Conservation (phyloP, 2,888 invertebrate species). For the Vanessa cardui region DNA sequence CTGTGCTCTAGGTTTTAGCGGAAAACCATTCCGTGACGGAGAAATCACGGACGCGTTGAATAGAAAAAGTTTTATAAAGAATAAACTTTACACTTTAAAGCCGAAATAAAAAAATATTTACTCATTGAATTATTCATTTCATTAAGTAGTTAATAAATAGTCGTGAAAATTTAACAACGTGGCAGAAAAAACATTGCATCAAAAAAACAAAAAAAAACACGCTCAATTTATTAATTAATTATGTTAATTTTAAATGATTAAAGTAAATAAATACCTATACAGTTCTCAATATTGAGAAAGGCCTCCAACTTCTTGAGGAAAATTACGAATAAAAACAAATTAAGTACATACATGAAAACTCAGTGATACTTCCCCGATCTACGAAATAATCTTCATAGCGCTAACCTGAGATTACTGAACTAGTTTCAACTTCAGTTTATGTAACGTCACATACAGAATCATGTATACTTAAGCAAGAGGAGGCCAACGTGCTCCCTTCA, state of each 20-base stretch:
- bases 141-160: too few species aligned
- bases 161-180: too few species aligned
- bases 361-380: too few species aligned
- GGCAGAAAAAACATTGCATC: too few species aligned
- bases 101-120: too few species aligned
- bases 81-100: background rate
- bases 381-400: background rate
- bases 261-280: background rate
- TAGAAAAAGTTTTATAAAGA: background rate
- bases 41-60: background rate
- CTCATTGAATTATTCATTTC: too few species aligned
- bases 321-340: background rate
- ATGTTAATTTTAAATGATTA: too few species aligned
- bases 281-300: background rate
- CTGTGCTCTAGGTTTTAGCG: slow-evolving; percentile 1
- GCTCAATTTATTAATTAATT: too few species aligned
- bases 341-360: too few species aligned
- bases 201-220: too few species aligned
- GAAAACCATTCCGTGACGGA: background rate
- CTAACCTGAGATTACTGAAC: background rate
- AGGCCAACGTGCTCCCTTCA: slow-evolving; percentile 2
- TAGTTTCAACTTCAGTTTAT: background rate
- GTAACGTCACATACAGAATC: background rate
- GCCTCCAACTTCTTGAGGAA: background rate
- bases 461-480: background rate